Evolutionary conservation across 2,797 vertebrate species (phyloP).

Genomic region (Tragelaphus eurycerus): DNA sequence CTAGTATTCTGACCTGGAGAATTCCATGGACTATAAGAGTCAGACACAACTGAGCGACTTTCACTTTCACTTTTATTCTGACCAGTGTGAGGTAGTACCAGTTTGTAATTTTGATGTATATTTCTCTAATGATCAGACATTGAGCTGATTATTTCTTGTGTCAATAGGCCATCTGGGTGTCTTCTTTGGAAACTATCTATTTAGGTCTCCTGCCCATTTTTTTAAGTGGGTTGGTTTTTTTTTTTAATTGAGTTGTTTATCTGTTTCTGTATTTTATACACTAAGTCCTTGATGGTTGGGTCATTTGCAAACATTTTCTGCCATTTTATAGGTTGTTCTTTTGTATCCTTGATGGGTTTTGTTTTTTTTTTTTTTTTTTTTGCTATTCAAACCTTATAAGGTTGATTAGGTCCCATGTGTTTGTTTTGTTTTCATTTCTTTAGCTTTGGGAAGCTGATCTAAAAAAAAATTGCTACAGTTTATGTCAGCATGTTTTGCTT

Average conservation of each 20-base stretch:
- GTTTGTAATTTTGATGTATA: neutral
- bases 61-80: neutral
- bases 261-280: neutral
- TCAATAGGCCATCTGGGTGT: neutral
- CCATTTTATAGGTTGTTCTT: neutral
- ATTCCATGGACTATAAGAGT: neutral
- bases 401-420: neutral
- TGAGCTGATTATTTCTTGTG: neutral
- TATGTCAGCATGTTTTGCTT: neutral
- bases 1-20: neutral
- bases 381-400: neutral
- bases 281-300: neutral
- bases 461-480: neutral
- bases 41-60: neutral
- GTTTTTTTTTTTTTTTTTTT: neutral
- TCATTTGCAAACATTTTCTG: neutral
- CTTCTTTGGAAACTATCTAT: neutral
- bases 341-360: neutral
- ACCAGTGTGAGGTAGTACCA: neutral
- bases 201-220: neutral
- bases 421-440: neutral
- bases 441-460: neutral
- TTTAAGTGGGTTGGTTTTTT: neutral
- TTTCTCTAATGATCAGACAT: neutral
- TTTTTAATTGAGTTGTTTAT: neutral